Evolutionary conservation across 53 echinoderm and acorn worm species (phyloP).

Genomic region (Echinarachnius parma): DNA sequence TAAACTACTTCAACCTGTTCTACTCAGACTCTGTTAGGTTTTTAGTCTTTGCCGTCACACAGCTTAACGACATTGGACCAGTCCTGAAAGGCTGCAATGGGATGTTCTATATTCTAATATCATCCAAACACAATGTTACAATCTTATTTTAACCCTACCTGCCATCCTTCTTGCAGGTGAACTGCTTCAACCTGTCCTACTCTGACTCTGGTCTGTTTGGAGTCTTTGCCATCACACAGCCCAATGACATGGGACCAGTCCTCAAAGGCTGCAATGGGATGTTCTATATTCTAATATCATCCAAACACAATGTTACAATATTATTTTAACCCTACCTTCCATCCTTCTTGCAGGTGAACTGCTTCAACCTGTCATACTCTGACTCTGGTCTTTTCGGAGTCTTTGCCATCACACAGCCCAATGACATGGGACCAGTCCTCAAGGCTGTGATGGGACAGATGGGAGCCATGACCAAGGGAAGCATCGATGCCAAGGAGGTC

Average conservation of each 20-base stretch:
- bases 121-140: too few relatives aligned
- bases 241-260: conserved; percentile 77
- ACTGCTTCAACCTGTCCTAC: conserved; percentile 88
- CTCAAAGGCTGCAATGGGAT: too few relatives aligned
- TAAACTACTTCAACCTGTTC: too few relatives aligned
- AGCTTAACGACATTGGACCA: too few relatives aligned
- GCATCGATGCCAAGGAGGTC: conserved; percentile 69
- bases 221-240: conserved; percentile 78
- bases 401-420: conserved; percentile 78
- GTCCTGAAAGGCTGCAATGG: too few relatives aligned
- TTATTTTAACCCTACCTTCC: neutral
- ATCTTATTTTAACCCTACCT: too few relatives aligned
- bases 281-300: too few relatives aligned
- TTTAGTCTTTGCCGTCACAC: too few relatives aligned
- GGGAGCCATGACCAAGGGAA: conserved; percentile 82
- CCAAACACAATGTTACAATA: too few relatives aligned
- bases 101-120: too few relatives aligned
- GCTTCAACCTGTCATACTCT: conserved; percentile 87
- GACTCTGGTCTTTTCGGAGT: conserved; percentile 92
- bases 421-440: conserved; percentile 79
- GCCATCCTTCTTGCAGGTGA: too few relatives aligned
- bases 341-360: conserved; percentile 59
- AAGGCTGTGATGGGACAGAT: conserved; percentile 76
- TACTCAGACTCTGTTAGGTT: too few relatives aligned
- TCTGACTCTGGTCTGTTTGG: conserved; percentile 92